Conservation (phyloP, 2,113 vertebrate species). For the Microcebus tavaratra region DNA sequence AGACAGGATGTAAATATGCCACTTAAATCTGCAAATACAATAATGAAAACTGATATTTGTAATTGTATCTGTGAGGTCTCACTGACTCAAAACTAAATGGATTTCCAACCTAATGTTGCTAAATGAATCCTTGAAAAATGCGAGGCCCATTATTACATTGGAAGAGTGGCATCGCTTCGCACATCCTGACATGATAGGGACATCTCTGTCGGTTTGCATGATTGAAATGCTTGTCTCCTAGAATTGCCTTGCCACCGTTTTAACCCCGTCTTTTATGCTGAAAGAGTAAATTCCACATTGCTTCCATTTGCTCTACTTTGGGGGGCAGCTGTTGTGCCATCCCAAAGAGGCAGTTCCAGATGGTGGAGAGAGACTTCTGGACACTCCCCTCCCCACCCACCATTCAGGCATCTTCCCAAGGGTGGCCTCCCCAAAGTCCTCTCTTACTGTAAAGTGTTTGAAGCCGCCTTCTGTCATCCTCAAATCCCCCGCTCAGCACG, state of each 20-base stretch:
- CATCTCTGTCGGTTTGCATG: constrained; percentile 41
- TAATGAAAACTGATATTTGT: constrained; percentile 83
- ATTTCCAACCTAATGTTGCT: constrained; percentile 74
- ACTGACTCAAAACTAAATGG: constrained; percentile 79
- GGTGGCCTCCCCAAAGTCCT: background rate
- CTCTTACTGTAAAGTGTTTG: background rate
- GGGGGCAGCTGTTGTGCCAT: background rate
- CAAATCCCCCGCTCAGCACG: background rate
- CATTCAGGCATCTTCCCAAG: background rate
- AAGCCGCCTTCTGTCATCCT: background rate
- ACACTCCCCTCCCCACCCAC: background rate
- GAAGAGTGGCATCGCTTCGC: constrained; percentile 63
- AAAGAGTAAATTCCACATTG: background rate
- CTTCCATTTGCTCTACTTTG: background rate
- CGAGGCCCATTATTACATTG: constrained; percentile 43
- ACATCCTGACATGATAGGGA: constrained; percentile 51
- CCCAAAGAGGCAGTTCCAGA: background rate
- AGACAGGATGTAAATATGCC: constrained; percentile 79
- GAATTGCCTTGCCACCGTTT: constrained; percentile 53
- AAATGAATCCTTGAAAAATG: constrained; percentile 78
- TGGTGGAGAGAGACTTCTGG: background rate
- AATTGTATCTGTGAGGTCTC: constrained; percentile 77
- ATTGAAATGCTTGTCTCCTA: constrained; percentile 52
- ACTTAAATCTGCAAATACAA: constrained; percentile 79
- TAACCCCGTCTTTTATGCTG: constrained; percentile 53